A percentile compares a stretch with the other conserved stretches of the same genome.
Conservation (phyloP, 1,140 invertebrate genomes). For the Reticulitermes speratus region DNA sequence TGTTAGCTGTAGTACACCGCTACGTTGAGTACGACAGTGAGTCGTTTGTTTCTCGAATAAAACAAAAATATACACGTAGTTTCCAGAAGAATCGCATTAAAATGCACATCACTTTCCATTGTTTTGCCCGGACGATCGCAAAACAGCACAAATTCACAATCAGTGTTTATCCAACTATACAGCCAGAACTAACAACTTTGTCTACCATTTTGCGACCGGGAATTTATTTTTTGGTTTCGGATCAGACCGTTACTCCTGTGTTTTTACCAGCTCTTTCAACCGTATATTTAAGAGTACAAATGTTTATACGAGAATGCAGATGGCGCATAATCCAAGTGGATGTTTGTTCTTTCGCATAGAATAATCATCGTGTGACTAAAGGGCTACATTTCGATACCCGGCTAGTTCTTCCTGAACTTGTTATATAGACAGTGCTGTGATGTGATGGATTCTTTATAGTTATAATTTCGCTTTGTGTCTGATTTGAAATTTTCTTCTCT, state of each 20-base stretch:
- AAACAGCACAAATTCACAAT: neutral
- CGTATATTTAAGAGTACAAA: neutral
- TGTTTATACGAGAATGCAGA: neutral
- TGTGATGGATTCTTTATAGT: too few relatives aligned
- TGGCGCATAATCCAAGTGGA: neutral
- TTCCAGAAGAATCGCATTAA: constrained; percentile 2
- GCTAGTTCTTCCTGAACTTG: too few relatives aligned
- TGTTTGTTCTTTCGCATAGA: too few relatives aligned
- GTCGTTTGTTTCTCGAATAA: neutral
- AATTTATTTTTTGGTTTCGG: neutral
- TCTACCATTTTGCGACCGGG: neutral
- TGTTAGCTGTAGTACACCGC: neutral
- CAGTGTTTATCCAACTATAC: neutral
- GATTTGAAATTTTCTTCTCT: too few relatives aligned
- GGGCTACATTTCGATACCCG: too few relatives aligned
- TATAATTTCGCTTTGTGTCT: too few relatives aligned
- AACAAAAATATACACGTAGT: neutral
- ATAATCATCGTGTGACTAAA: too few relatives aligned
- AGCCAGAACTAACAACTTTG: neutral
- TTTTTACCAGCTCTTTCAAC: neutral
- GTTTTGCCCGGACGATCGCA: neutral
- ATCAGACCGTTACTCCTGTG: neutral
- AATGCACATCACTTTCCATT: neutral
- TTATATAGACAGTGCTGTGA: too few relatives aligned
- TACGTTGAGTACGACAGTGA: neutral